Base-by-base conservation (phyloP, 2,113 vertebrate species). In the Macaca fascicularis region DNA sequence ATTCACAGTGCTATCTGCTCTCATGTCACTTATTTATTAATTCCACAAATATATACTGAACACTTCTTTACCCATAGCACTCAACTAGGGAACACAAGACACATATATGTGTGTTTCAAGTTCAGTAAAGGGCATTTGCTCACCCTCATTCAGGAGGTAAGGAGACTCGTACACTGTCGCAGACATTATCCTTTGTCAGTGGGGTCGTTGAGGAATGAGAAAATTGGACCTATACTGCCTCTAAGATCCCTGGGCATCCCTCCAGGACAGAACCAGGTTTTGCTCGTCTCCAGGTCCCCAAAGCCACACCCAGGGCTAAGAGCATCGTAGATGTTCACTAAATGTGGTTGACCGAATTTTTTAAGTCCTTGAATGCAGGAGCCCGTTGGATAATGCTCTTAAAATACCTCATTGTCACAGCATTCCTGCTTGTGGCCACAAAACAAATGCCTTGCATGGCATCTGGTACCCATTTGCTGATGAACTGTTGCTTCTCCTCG, bases 1-100 rank as follows among this genome's bases (percentile, higher is more conserved):
- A 25, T 2, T 3, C 12, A 0, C 16, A 12, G 1, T 14, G 40
- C 82, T 16, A 0, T 38, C 20, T 2, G 45, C 22, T 75, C 30
- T 64, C 1, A 0, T 2, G 45, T 5, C 6, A 5, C 25, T 50
- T 20, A 4, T 40, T 64, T 55, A 27, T 23, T 76, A 13, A 50
- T n/a, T 45, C 13, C 27, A 38, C 55, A 40, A 52, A 80, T 48
- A 17, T 2, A 17, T n/a, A 6, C 76, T 12, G 5, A 86, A 8
- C 13, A 6, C 3, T 13, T 32, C 76, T 57, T 55, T 23, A 32
- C 19, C 61, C 48, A 38, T 35, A 40, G 32, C 48, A 17, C 48
- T 83, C 45, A 79, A 10, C 32, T 6, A 70, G 38, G 16, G 35
- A 45, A 75, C 57, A 52, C 45, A 38, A 43, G 86, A 40, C 17